phyloP scores from a whole-genome alignment of 2,888 invertebrate species.

The Lycophotia porphyrea region DNA sequence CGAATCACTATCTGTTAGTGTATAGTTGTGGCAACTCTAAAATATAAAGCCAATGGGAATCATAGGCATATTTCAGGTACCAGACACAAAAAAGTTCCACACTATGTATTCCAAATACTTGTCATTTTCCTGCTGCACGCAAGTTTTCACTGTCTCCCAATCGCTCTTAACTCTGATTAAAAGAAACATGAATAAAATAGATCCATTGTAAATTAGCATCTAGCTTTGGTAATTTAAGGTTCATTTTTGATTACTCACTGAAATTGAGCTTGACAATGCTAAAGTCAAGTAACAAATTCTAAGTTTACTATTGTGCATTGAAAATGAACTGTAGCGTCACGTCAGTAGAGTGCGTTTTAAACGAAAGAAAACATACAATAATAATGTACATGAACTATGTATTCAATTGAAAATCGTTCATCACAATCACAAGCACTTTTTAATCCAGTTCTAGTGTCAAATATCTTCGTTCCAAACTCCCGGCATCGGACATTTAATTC shows the following conservation, averaged over 20 bases:
- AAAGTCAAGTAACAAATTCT: not conserved
- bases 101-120: not conserved
- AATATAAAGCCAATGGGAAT: not conserved
- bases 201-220: not conserved
- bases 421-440: too few species aligned
- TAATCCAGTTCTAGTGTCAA: too few species aligned
- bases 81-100: not conserved
- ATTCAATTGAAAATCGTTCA: too few species aligned
- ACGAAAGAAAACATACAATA: not conserved
- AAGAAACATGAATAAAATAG: not conserved
- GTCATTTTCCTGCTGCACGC: not conserved
- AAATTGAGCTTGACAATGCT: not conserved
- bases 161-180: constrained; percentile 1
- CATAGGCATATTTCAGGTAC: too few species aligned
- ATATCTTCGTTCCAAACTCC: not conserved
- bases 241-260: not conserved
- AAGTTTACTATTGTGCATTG: constrained; percentile 3
- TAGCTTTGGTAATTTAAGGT: not conserved
- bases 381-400: too few species aligned
- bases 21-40: not conserved
- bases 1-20: not conserved
- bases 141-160: not conserved
- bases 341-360: not conserved
- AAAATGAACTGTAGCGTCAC: not conserved
- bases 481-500: not conserved